A percentile compares a stretch with the other conserved stretches of the same genome.
phyloP scores from a whole-genome alignment of 2,797 vertebrate genomes.

The Cirrhinus molitorella region DNA sequence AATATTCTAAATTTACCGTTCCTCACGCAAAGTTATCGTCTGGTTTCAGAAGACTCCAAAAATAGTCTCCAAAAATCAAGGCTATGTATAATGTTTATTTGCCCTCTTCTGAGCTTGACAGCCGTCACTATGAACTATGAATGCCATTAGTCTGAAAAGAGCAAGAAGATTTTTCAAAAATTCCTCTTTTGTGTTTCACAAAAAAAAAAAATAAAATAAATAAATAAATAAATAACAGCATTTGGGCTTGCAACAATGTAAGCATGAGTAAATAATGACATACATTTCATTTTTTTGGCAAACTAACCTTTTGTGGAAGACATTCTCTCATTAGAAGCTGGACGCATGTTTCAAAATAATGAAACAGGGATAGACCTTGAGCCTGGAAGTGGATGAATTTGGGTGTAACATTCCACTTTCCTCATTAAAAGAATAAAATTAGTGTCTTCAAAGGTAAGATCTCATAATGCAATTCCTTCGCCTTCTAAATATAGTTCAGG shows the following conservation, averaged over 20 bases:
- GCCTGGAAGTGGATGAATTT: slow-evolving; percentile 66
- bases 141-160: slow-evolving; percentile 3
- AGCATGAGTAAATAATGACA: slow-evolving; percentile 1
- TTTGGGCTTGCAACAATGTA: neutral
- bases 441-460: slow-evolving; percentile 64
- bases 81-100: slow-evolving; percentile 4
- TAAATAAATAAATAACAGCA: no score
- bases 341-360: slow-evolving; percentile 72
- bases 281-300: neutral
- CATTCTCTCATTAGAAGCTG: slow-evolving; percentile 73
- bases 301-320: slow-evolving; percentile 6
- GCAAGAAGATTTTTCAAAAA: neutral
- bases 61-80: neutral
- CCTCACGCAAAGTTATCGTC: neutral
- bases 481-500: neutral
- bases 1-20: neutral
- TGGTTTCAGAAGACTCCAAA: neutral
- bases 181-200: neutral
- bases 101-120: neutral
- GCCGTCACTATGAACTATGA: neutral
- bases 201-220: neutral
- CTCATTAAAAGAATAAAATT: slow-evolving; percentile 74
- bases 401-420: slow-evolving; percentile 63
- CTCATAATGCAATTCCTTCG: slow-evolving; percentile 62
- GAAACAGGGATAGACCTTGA: slow-evolving; percentile 55